Evolutionary conservation across 2,113 vertebrate genomes (phyloP).

Genomic region (Lipotes vexillifer): DNA sequence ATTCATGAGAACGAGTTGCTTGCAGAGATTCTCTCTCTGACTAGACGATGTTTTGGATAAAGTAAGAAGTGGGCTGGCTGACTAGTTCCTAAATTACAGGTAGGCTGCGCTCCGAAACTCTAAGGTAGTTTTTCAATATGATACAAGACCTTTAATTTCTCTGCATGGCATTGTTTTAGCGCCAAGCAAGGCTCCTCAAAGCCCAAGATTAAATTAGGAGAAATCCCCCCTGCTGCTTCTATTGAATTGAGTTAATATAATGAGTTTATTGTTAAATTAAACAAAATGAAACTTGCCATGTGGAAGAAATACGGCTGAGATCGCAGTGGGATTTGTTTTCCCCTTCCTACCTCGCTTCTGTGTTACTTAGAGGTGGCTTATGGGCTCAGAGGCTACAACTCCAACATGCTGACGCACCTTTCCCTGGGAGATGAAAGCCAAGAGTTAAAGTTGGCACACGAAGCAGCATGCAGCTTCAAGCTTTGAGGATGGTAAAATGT

Average conservation of each 20-base stretch:
- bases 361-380: background rate
- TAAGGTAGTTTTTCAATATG: conserved; percentile 62
- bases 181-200: conserved; percentile 70
- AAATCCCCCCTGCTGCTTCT: conserved; percentile 78
- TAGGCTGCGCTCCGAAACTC: conserved; percentile 54
- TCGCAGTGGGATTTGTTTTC: background rate
- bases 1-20: conserved; percentile 28
- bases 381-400: background rate
- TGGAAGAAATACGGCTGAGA: conserved; percentile 69
- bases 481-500: background rate
- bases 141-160: conserved; percentile 68
- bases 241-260: conserved; percentile 81
- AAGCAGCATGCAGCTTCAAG: background rate
- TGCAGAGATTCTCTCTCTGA: conserved; percentile 38
- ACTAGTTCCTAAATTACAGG: conserved; percentile 61
- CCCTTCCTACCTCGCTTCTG: conserved; percentile 9
- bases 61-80: conserved; percentile 26
- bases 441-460: background rate
- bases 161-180: conserved; percentile 69
- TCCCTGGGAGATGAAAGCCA: background rate
- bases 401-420: background rate
- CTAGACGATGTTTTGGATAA: conserved; percentile 11
- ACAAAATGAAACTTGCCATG: conserved; percentile 75
- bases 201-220: conserved; percentile 78
- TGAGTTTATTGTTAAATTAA: conserved; percentile 81